Evolutionary conservation across 2,113 vertebrate genomes (phyloP).

Genomic region (Rhea pennata): DNA sequence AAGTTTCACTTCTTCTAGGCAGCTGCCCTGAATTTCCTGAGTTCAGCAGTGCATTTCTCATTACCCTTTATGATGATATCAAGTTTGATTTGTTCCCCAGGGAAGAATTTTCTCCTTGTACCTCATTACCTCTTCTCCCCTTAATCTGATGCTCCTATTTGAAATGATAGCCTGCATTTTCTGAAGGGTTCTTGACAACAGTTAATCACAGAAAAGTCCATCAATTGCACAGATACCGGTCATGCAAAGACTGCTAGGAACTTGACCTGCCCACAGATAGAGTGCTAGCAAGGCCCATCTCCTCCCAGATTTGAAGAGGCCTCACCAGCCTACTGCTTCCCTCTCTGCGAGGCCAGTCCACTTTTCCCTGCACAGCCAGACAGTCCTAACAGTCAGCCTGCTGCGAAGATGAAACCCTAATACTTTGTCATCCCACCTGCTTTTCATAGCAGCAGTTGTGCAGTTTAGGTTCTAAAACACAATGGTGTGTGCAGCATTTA

Average conservation of each 20-base stretch:
- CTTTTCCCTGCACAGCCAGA: not conserved
- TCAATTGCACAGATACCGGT: conserved; percentile 6
- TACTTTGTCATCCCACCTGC: not conserved
- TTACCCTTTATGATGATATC: conserved; percentile 53
- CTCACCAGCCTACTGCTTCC: not conserved
- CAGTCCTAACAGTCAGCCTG: not conserved
- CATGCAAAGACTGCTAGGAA: not conserved
- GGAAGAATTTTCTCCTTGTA: conserved; percentile 65
- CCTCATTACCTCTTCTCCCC: conserved; percentile 60
- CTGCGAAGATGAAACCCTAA: not conserved
- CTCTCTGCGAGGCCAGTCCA: not conserved
- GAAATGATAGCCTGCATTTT: conserved; percentile 25
- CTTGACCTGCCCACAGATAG: not conserved
- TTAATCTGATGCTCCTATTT: conserved; percentile 50
- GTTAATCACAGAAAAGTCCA: conserved; percentile 53
- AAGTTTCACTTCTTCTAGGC: not conserved
- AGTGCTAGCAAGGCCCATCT: not conserved
- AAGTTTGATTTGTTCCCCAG: conserved; percentile 53
- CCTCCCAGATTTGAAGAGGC: not conserved
- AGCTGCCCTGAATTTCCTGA: not conserved
- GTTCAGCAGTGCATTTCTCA: conserved; percentile 33
- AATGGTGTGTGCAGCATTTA: not conserved
- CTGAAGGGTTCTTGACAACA: conserved; percentile 54
- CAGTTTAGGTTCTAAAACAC: not conserved
- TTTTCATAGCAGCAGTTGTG: not conserved